Evolutionary conservation across 2,113 vertebrate genomes (phyloP), one percentile per base, ranked within the genome.

Genomic region (Thymallus thymallus): DNA sequence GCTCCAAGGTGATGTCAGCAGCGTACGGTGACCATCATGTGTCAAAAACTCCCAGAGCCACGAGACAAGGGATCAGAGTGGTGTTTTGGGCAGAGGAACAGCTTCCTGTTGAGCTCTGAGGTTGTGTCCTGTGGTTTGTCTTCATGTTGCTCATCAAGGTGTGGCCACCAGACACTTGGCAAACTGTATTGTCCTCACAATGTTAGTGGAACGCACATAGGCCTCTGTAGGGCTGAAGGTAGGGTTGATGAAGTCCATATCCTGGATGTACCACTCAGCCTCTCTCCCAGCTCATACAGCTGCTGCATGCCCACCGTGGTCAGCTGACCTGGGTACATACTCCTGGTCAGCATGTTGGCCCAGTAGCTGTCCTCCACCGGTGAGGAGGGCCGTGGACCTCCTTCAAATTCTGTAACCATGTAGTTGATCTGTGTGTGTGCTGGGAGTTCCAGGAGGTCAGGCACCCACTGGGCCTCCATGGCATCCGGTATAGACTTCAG

Each of bases 231-330:
- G 87, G 68, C 81, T 94, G 90, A 95, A 98, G 5, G 66, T 72
- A 6, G 95, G 87, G 0, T 91, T 95, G 45, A 99, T 94, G 79
- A 98, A 97, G 29, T 48, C 0, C 82, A 91, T 73, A 12, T 94
- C 90, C 78, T 97, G 92, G 1, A 97, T 66, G 1, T 97, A 99
- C 69, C 20, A 91, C 82, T 94, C 74, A 99, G 89, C 77, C 89
- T 92, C 80, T 92, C 74, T 16, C 97, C 97, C 68, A 99, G 87
- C 62, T 95, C 90, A 45, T 95, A 98, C 80, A 95, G 91, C 90
- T 99, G 97, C 85, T 94, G 91, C 97, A 98, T 99, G 74, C 97
- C 97, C 65, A 98, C 6, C 0, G 88, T 89, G 72, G 97, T 98
- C 88, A 99, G 94, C 92, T 99, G 97, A 76, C 97, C 97, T 0